Percentiles rank a stretch among this genome's conserved stretches.
These are phyloP conservation scores for Vombatus ursinus DNA, from an alignment of 2,113 vertebrate genomes.

Conservation along the genomic window DNA sequence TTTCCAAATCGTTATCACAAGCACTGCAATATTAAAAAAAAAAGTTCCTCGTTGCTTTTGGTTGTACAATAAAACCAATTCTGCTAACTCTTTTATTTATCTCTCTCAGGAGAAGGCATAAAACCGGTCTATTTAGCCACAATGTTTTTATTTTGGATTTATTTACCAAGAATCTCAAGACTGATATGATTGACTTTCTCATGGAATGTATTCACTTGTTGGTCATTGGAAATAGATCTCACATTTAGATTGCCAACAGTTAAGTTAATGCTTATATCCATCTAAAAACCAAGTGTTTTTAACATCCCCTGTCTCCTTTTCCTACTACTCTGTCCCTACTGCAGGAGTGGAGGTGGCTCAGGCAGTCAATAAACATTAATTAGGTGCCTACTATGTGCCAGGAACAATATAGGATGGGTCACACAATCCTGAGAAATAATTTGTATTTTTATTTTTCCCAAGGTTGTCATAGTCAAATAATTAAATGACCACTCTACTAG, in stretches of 20 bases:
- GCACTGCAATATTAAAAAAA: background rate
- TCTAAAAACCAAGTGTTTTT: background rate
- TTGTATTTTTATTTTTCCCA: too few relatives aligned
- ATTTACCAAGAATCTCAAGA: background rate
- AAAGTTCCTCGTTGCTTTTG: background rate
- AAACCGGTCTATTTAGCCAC: background rate
- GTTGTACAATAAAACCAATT: background rate
- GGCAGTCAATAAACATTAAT: too few relatives aligned
- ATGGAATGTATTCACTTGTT: background rate
- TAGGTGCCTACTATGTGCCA: too few relatives aligned
- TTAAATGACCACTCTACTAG: too few relatives aligned
- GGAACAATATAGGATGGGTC: too few relatives aligned
- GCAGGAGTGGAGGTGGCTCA: background rate
- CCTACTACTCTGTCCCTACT: background rate
- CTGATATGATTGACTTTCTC: background rate
- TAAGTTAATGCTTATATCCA: background rate
- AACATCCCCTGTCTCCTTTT: background rate
- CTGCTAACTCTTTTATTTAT: background rate
- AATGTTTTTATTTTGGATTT: background rate
- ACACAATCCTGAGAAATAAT: too few relatives aligned
- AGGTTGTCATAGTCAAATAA: too few relatives aligned
- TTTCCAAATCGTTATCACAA: background rate
- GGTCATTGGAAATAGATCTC: background rate
- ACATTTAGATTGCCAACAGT: background rate
- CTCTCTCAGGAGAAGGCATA: background rate